These are phyloP conservation scores for Galerucella calmariensis DNA, from an alignment of 2,888 invertebrate genomes.

Conservation along the genomic window DNA sequence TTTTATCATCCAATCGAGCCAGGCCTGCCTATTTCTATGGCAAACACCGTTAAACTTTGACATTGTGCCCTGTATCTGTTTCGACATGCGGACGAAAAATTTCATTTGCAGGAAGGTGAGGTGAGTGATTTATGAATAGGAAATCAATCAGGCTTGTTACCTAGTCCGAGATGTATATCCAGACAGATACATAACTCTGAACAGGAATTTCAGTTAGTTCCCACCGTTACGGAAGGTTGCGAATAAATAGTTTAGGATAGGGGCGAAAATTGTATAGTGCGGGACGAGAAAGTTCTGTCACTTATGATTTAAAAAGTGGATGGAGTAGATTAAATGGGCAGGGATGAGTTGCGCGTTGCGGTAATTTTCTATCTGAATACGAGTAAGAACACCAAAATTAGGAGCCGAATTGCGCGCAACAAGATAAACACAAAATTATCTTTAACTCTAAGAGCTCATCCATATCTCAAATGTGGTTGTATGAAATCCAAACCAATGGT, in stretches of 20 bases:
- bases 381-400: too few species aligned
- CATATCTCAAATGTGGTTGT: too few species aligned
- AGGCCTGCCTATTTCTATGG: constrained; percentile 20
- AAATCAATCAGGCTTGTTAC: constrained; percentile 34
- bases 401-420: too few species aligned
- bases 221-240: background rate
- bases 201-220: constrained; percentile 23
- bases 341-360: too few species aligned
- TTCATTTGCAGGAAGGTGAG: constrained; percentile 34
- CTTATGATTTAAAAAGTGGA: too few species aligned
- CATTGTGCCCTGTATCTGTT: constrained; percentile 33
- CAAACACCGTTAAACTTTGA: constrained; percentile 31
- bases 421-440: too few species aligned
- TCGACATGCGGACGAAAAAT: constrained; percentile 34
- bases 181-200: constrained; percentile 9
- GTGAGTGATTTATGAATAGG: constrained; percentile 34
- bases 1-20: constrained; percentile 6
- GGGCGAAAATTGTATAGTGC: background rate
- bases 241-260: background rate
- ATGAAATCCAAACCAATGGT: too few species aligned
- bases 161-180: constrained; percentile 25
- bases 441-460: too few species aligned
- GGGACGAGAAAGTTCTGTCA: too few species aligned
- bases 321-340: too few species aligned
- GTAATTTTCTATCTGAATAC: too few species aligned